Base-by-base conservation (phyloP, 2,888 invertebrate genomes). In the Diplazon laetatorius region DNA sequence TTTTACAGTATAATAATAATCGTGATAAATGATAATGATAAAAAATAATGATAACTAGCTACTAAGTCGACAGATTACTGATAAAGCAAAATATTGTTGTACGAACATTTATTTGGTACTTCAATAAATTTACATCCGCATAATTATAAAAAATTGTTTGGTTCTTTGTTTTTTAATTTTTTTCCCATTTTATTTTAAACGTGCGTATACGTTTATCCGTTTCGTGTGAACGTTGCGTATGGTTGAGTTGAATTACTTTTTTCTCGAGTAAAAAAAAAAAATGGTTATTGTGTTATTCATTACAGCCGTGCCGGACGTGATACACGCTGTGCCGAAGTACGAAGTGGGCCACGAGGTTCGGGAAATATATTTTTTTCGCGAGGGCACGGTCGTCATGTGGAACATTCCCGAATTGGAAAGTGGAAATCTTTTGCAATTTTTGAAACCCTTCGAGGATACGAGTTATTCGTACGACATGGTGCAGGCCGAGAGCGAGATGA, bases 351-450 rank as follows among this genome's bases (percentile, higher is more conserved):
- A 92, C 25, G 97, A 97, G 86, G 94, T 95, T 0, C 92, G 97
- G 8, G 97, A 98, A 91, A 95, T 98, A 81, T 97, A 96, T 88
- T 96, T 98, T 91, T 98, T 97, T 89, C 93, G 96, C 39, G 97
- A 98, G 90, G 99, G 99, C 0, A 95, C 96, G 1, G 94, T 97
- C 0, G 97, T 98, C 0, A 95, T 98, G 90, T 98, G 98, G 98
- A 98, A 98, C 90, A 94, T 97, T 85, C 93, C 95, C 0, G 96
- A 97, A 82, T 86, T 96, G 68, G 98, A 98, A 88, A 94, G 95
- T 42, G 93, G 93, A 80, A 96, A 95, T 91, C 92, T 98, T 0
- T 90, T 98, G 16, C 92, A 93, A 44, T 96, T 97, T 90, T 90
- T 98, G 65, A 94, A 92, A 80, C 91, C 92, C 12, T 95, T 92